A percentile compares a stretch with the other conserved stretches of the same genome.
These are phyloP conservation scores for Columba janthina DNA, from an alignment of 2,113 vertebrate species.

Conservation along the genomic window DNA sequence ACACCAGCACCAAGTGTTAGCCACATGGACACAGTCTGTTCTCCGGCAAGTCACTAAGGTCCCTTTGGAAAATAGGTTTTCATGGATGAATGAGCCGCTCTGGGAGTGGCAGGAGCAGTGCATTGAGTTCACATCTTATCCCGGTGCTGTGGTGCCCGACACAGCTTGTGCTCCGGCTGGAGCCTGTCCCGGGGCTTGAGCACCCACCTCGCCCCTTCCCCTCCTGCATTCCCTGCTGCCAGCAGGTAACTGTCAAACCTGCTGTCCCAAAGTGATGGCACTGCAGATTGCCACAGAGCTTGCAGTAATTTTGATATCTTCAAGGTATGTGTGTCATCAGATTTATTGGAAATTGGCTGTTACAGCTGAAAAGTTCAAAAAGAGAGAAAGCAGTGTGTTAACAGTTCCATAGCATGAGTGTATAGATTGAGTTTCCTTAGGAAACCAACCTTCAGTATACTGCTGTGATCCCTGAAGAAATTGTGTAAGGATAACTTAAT, in stretches of 20 bases:
- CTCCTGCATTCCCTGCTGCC: background rate
- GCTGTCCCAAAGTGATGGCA: background rate
- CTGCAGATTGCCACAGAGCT: background rate
- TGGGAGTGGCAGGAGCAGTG: background rate
- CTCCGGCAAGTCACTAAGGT: background rate
- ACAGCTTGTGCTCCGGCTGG: too few species aligned
- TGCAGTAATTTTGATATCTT: background rate
- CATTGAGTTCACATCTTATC: background rate
- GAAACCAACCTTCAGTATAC: background rate
- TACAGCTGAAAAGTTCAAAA: background rate
- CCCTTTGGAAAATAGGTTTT: background rate
- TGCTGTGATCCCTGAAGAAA: background rate
- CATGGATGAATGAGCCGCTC: background rate
- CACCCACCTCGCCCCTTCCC: rapidly evolving
- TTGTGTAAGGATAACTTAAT: background rate
- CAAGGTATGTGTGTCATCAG: background rate
- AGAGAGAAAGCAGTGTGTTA: background rate
- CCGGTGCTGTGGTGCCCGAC: rapidly evolving
- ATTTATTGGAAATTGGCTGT: background rate
- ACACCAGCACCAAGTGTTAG: background rate
- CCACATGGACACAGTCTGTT: background rate
- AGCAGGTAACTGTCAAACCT: background rate
- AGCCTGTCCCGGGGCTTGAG: background rate
- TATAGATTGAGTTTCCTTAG: background rate
- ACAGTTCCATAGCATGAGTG: background rate